Evolutionary conservation across 1,140 invertebrate species (phyloP).

Genomic region (Hestina assimilis): DNA sequence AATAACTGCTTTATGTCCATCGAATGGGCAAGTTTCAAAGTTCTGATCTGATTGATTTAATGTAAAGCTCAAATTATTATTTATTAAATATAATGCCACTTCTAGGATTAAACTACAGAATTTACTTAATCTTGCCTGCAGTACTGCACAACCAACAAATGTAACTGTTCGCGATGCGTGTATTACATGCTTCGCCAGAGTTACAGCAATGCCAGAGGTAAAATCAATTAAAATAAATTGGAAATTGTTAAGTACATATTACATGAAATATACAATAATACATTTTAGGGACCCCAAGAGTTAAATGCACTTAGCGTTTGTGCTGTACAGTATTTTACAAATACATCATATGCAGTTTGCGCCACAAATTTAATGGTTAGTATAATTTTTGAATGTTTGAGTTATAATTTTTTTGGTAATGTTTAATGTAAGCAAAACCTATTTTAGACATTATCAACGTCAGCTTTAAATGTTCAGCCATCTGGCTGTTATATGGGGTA

Average conservation of each 20-base stretch:
- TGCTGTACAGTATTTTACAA: slow-evolving; percentile 71
- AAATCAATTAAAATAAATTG: slow-evolving; percentile 7
- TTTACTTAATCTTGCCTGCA: slow-evolving; percentile 77
- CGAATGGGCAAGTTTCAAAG: slow-evolving; percentile 56
- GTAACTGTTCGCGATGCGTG: slow-evolving; percentile 74
- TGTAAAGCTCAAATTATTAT: neutral
- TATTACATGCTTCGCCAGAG: slow-evolving; percentile 75
- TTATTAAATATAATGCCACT: neutral
- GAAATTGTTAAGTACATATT: neutral
- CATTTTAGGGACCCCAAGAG: slow-evolving; percentile 68
- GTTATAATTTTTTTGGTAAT: slow-evolving; percentile 2
- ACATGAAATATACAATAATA: neutral
- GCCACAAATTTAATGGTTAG: slow-evolving; percentile 69
- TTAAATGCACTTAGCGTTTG: slow-evolving; percentile 69
- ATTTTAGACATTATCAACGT: slow-evolving; percentile 65
- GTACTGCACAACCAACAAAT: slow-evolving; percentile 76
- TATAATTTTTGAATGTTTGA: slow-evolving; percentile 15
- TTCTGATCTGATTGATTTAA: neutral
- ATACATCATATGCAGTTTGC: slow-evolving; percentile 70
- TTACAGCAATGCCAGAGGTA: slow-evolving; percentile 72
- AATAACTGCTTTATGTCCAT: slow-evolving; percentile 61
- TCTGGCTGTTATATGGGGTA: slow-evolving; percentile 77
- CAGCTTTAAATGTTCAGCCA: slow-evolving; percentile 66
- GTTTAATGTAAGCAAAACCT: no score
- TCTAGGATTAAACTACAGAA: slow-evolving; percentile 70